Percentiles rank a stretch among this genome's conserved stretches.
Evolutionary conservation across 2,113 vertebrate species (phyloP).

Genomic region (Echinops telfairi): DNA sequence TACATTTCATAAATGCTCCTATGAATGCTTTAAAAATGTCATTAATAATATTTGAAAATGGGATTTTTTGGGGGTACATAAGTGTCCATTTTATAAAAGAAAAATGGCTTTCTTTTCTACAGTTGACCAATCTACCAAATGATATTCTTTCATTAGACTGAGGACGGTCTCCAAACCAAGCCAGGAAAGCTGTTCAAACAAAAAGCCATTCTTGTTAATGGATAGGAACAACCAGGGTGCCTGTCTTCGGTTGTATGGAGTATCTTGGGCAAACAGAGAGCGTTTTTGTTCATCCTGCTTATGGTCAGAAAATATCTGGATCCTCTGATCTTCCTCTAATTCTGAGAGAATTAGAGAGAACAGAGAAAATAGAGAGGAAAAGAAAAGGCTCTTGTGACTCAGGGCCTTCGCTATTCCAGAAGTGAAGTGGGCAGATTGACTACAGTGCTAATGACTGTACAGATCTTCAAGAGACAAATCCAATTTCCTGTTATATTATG

Average conservation of each 20-base stretch:
- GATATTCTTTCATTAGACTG: not conserved
- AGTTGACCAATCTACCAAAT: not conserved
- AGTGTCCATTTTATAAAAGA: slow-evolving; percentile 22
- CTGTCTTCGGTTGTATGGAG: not conserved
- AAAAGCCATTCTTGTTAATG: not conserved
- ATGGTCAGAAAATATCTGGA: not conserved
- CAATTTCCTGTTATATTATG: slow-evolving; percentile 39
- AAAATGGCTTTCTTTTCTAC: not conserved
- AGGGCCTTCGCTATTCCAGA: not conserved
- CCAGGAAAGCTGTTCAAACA: not conserved
- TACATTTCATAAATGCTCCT: not conserved
- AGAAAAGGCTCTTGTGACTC: not conserved
- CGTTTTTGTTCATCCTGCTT: not conserved
- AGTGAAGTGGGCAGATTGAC: not conserved
- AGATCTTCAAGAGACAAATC: not conserved
- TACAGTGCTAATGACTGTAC: slow-evolving; percentile 26
- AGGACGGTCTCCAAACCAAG: not conserved
- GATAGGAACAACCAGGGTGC: not conserved
- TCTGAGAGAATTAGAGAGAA: not conserved
- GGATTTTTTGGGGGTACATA: not conserved
- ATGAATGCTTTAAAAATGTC: slow-evolving; percentile 9
- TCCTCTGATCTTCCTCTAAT: not conserved
- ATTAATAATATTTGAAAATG: slow-evolving; percentile 27
- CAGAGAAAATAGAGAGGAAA: not conserved
- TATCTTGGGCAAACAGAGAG: not conserved